Percentiles rank a stretch among this genome's conserved stretches.
Conservation (phyloP, 2,888 invertebrate genomes). For the Sphaerophoria taeniata region DNA sequence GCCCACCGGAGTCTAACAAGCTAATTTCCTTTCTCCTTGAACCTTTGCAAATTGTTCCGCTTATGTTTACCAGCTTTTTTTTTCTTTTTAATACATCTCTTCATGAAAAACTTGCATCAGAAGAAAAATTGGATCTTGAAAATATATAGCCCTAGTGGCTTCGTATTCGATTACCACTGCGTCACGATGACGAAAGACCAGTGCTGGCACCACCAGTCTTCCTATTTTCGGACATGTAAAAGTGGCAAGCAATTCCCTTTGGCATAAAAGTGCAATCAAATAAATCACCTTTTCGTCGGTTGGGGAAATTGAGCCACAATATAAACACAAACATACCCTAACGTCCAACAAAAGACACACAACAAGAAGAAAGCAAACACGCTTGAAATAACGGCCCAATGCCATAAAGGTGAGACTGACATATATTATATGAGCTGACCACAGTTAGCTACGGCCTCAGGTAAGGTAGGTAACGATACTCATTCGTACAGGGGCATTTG, state of each 20-base stretch:
- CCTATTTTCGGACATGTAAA: slow-evolving; percentile 33
- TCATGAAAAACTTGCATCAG: too few relatives aligned
- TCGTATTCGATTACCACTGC: too few relatives aligned
- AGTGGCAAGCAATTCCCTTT: slow-evolving; percentile 53
- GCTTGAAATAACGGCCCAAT: not conserved
- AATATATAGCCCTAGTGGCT: too few relatives aligned
- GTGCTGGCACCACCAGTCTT: too few relatives aligned
- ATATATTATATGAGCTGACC: too few relatives aligned
- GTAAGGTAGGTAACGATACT: not conserved
- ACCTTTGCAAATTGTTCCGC: too few relatives aligned
- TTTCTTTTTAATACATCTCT: too few relatives aligned
- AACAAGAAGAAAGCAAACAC: slow-evolving; percentile 17
- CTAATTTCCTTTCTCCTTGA: too few relatives aligned
- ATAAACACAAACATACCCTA: slow-evolving; percentile 15
- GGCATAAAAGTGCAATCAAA: slow-evolving; percentile 65
- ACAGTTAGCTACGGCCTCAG: slow-evolving; percentile 28
- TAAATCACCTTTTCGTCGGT: slow-evolving; percentile 67
- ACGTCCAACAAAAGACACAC: slow-evolving; percentile 5
- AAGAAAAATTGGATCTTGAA: too few relatives aligned
- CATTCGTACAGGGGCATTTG: slow-evolving; percentile 4
- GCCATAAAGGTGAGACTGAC: not conserved
- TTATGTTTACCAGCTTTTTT: too few relatives aligned
- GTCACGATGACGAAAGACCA: slow-evolving; percentile 36
- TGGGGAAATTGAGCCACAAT: slow-evolving; percentile 41
- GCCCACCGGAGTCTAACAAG: too few relatives aligned